phyloP scores from a whole-genome alignment of 2,113 vertebrate species.

The Panthera leo region DNA sequence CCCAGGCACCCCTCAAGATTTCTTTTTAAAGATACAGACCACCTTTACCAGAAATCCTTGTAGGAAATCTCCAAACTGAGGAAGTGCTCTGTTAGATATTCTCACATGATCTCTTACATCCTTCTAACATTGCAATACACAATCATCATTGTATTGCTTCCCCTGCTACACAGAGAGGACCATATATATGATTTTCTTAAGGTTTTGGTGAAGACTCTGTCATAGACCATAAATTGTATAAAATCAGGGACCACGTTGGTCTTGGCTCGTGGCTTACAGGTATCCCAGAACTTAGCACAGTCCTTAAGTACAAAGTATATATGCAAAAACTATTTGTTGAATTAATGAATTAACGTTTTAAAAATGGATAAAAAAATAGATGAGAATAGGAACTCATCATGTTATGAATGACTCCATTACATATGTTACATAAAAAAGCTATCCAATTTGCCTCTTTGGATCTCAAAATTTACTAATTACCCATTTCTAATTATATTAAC shows the following conservation, averaged over 20 bases:
- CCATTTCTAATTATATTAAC: background rate
- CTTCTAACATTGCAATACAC: background rate
- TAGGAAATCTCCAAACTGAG: background rate
- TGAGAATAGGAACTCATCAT: background rate
- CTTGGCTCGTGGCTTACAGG: background rate
- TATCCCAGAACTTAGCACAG: background rate
- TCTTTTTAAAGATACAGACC: background rate
- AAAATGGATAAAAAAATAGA: background rate
- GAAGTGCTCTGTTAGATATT: background rate
- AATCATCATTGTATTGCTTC: background rate
- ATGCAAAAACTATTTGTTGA: background rate
- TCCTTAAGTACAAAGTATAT: background rate
- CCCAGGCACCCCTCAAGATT: background rate
- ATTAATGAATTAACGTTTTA: background rate
- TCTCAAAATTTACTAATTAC: background rate
- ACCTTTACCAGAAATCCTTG: background rate
- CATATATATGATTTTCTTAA: background rate
- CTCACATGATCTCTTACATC: background rate
- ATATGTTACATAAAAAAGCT: conserved; percentile 6
- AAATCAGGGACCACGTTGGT: background rate
- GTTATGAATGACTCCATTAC: background rate
- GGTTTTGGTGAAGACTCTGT: background rate
- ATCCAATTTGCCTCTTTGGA: background rate
- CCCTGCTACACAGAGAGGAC: background rate
- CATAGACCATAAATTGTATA: background rate